These are phyloP conservation scores for Vanessa cardui DNA, from an alignment of 2,888 invertebrate species.

Conservation along the genomic window DNA sequence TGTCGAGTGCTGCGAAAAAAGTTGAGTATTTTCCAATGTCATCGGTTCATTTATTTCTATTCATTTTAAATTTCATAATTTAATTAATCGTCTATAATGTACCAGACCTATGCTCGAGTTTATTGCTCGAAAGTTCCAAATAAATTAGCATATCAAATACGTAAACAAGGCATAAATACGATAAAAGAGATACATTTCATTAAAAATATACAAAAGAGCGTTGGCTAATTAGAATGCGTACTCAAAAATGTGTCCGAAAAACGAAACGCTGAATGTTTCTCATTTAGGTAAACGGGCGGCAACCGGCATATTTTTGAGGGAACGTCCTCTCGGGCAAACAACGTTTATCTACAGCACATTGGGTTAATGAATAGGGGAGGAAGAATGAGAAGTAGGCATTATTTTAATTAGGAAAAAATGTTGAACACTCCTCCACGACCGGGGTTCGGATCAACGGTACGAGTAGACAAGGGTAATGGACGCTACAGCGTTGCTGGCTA, in stretches of 20 bases:
- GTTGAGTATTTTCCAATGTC: conserved; percentile 52
- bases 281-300: conserved; percentile 66
- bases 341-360: conserved; percentile 79
- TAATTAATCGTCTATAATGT: not conserved
- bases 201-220: conserved; percentile 52
- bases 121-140: too few relatives aligned
- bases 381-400: conserved; percentile 76
- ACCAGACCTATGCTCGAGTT: not conserved
- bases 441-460: conserved; percentile 41
- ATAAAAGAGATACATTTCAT: conserved; percentile 47
- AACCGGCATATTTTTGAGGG: conserved; percentile 71
- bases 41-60: conserved; percentile 27
- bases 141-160: conserved; percentile 20
- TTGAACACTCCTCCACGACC: conserved; percentile 56
- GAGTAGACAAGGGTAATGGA: conserved; percentile 42
- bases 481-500: conserved; percentile 40
- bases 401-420: conserved; percentile 81
- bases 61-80: conserved; percentile 6
- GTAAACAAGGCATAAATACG: conserved; percentile 25
- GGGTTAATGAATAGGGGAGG: conserved; percentile 76
- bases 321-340: conserved; percentile 69
- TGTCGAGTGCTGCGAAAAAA: conserved; percentile 59
- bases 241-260: conserved; percentile 60
- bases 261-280: conserved; percentile 59
- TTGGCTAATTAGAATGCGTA: conserved; percentile 60